phyloP scores from a whole-genome alignment of 2,888 invertebrate species.

The Parasteatoda lunata region DNA sequence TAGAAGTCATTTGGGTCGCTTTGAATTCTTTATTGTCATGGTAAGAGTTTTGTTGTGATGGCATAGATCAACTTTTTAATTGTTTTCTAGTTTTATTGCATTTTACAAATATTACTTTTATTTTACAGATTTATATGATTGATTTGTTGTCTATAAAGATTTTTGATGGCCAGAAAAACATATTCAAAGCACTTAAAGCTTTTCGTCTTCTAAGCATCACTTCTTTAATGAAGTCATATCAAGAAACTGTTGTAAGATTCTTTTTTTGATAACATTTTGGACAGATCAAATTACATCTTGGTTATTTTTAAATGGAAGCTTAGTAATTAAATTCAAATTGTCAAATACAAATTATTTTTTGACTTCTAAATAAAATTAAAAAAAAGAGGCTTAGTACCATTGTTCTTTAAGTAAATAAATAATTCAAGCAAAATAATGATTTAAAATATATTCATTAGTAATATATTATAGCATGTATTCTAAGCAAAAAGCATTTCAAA shows the following conservation, averaged over 20 bases:
- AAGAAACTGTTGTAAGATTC: constrained; percentile 59
- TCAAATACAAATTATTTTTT: no score
- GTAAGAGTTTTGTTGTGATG: constrained; percentile 16
- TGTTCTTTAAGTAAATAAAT: no score
- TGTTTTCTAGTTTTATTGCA: no score
- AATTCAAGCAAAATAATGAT: no score
- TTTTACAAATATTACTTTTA: not conserved
- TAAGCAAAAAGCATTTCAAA: no score
- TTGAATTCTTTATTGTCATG: constrained; percentile 58
- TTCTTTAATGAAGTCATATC: constrained; percentile 59
- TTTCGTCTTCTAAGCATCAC: constrained; percentile 61
- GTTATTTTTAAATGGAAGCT: no score
- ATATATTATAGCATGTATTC: no score
- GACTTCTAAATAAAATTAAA: no score
- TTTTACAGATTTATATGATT: constrained; percentile 48
- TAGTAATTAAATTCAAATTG: no score
- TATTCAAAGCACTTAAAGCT: constrained; percentile 57
- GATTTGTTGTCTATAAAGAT: constrained; percentile 61
- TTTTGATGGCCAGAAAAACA: constrained; percentile 62
- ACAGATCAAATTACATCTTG: no score
- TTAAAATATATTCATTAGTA: no score
- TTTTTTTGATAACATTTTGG: not conserved
- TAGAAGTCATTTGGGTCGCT: constrained; percentile 54
- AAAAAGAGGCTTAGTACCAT: no score
- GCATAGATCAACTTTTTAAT: not conserved